Conservation (phyloP, 1,140 invertebrate species). For the Meloidogyne floridensis region DNA sequence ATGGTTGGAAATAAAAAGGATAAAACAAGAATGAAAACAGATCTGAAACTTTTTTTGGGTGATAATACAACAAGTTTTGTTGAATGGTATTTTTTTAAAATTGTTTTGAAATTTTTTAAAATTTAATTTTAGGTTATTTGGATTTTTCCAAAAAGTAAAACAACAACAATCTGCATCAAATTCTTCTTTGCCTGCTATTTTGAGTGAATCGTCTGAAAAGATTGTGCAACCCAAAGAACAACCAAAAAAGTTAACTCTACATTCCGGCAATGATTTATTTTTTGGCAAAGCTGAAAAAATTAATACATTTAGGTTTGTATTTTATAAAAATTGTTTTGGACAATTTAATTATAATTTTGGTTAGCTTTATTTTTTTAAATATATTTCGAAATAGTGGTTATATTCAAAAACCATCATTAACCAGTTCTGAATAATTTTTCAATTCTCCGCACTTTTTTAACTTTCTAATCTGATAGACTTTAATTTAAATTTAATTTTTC, state of each 20-base stretch:
- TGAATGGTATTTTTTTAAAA: constrained; percentile 35
- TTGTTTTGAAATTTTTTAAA: not conserved
- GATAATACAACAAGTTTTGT: constrained; percentile 42
- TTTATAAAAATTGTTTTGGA: not conserved
- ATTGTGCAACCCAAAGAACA: not conserved
- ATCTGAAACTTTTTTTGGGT: constrained; percentile 43
- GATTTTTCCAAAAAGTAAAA: constrained; percentile 45
- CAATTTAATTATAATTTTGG: not conserved
- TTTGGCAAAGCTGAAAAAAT: not conserved
- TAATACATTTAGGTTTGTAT: not conserved
- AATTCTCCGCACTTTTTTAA: no score
- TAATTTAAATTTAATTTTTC: not conserved
- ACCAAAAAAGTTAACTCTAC: not conserved
- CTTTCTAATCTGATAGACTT: no score
- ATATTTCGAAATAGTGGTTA: no score
- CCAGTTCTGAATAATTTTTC: no score
- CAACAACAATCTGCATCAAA: constrained; percentile 26
- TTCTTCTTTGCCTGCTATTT: not conserved
- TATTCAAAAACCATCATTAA: no score
- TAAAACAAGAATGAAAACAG: constrained; percentile 37
- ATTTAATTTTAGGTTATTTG: constrained; percentile 36
- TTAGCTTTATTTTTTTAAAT: no score
- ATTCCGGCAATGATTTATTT: not conserved
- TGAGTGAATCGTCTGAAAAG: constrained; percentile 1
- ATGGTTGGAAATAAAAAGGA: constrained; percentile 48